Evolutionary conservation across 2,113 vertebrate genomes (phyloP).

Genomic region (Strix aluco): DNA sequence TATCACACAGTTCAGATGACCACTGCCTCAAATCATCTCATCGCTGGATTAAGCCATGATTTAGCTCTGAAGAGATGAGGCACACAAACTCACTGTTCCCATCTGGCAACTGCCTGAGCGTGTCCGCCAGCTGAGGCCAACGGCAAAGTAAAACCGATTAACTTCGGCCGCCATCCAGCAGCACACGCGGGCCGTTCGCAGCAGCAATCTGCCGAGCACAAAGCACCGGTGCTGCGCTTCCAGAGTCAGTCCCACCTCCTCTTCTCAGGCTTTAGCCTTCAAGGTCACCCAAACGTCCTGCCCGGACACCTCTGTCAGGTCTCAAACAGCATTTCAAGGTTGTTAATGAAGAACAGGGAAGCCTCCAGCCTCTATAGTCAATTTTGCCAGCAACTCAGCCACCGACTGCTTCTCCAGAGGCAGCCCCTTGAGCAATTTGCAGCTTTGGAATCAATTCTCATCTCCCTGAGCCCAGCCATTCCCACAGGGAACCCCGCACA

Average conservation of each 20-base stretch:
- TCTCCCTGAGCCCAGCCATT: neutral
- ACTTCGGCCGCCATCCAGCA: neutral
- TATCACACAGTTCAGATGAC: neutral
- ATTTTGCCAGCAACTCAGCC: no score
- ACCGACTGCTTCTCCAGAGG: accelerated
- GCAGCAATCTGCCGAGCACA: accelerated
- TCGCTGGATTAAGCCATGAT: neutral
- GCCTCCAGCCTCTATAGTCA: accelerated
- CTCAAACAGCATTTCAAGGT: no score
- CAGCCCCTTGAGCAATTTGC: neutral
- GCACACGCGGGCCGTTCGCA: accelerated
- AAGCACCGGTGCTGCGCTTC: neutral
- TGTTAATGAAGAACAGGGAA: neutral
- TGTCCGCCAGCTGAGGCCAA: neutral
- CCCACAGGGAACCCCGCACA: neutral
- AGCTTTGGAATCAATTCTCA: neutral
- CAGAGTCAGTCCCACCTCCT: accelerated
- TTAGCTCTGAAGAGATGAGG: neutral
- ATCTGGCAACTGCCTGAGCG: neutral
- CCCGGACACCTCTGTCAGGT: no score
- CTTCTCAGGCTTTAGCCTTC: neutral
- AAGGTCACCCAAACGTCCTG: neutral
- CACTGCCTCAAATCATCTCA: neutral
- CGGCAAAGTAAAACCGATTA: neutral
- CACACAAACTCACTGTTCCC: neutral